Conservation (phyloP, 2,797 vertebrate species). For the Iguana delicatissima region DNA sequence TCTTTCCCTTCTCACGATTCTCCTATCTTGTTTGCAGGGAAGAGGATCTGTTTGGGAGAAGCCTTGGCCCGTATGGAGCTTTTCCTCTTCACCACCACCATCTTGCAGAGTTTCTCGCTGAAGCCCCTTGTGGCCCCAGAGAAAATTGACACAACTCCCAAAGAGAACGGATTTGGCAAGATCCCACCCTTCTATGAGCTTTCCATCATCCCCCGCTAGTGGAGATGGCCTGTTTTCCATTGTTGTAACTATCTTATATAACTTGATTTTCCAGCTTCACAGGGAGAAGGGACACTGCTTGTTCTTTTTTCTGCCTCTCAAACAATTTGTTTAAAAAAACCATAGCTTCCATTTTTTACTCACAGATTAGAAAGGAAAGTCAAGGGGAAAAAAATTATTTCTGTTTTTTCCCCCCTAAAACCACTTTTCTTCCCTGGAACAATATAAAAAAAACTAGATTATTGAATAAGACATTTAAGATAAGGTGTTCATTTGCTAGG, state of each 20-base stretch:
- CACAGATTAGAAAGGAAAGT: too few species aligned
- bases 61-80: slow-evolving; percentile 83
- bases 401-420: too few species aligned
- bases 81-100: slow-evolving; percentile 84
- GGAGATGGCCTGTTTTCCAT: not conserved
- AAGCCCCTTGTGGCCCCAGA: slow-evolving; percentile 14
- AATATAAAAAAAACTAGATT: too few species aligned
- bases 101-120: slow-evolving; percentile 77
- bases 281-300: not conserved
- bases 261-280: too few species aligned
- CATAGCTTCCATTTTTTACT: not conserved
- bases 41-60: slow-evolving; percentile 82
- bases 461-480: too few species aligned
- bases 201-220: not conserved
- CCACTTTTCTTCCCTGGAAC: too few species aligned
- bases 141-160: not conserved
- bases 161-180: slow-evolving; percentile 18
- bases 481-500: too few species aligned
- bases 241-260: too few species aligned
- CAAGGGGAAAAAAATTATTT: too few species aligned
- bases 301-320: not conserved
- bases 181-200: slow-evolving; percentile 34
- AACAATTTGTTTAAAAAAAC: not conserved
- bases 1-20: not conserved
- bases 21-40: not conserved